Percentiles rank a stretch among this genome's conserved stretches.
phyloP scores from a whole-genome alignment of 2,888 invertebrate genomes.

The Phyto melanocephala region DNA sequence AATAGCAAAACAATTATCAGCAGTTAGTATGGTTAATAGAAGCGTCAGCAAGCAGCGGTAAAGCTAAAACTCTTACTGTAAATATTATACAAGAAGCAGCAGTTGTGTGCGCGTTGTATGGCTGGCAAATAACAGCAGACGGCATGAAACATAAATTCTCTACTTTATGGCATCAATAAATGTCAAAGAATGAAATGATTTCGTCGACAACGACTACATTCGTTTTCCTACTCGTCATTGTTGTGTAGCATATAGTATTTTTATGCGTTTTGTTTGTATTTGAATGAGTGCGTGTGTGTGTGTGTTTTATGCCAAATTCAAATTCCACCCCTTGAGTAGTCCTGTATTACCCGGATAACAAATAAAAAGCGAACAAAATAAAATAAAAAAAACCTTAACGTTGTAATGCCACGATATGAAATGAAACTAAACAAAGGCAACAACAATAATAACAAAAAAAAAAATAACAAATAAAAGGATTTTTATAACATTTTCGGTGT shows the following conservation, averaged over 20 bases:
- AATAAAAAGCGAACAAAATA: too few species aligned
- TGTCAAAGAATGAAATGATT: slow-evolving; percentile 77
- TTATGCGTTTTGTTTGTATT: slow-evolving; percentile 30
- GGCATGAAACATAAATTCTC: slow-evolving; percentile 75
- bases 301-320: slow-evolving; percentile 53
- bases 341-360: not conserved
- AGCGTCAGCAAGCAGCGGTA: not conserved
- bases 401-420: slow-evolving; percentile 61
- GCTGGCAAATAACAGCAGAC: slow-evolving; percentile 53
- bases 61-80: not conserved
- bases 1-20: not conserved
- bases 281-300: not conserved
- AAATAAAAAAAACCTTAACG: slow-evolving; percentile 49
- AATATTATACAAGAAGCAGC: slow-evolving; percentile 1
- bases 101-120: slow-evolving; percentile 24
- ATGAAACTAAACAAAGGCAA: slow-evolving; percentile 57
- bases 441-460: not conserved
- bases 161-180: slow-evolving; percentile 79
- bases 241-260: slow-evolving; percentile 3
- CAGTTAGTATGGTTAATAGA: not conserved
- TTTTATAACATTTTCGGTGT: slow-evolving; percentile 66
- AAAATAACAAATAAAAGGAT: slow-evolving; percentile 63
- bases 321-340: slow-evolving; percentile 60
- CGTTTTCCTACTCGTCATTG: slow-evolving; percentile 25
- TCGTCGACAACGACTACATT: slow-evolving; percentile 67